Evolutionary conservation across 2,888 invertebrate species (phyloP).

Genomic region (Argyresthia goedartella): DNA sequence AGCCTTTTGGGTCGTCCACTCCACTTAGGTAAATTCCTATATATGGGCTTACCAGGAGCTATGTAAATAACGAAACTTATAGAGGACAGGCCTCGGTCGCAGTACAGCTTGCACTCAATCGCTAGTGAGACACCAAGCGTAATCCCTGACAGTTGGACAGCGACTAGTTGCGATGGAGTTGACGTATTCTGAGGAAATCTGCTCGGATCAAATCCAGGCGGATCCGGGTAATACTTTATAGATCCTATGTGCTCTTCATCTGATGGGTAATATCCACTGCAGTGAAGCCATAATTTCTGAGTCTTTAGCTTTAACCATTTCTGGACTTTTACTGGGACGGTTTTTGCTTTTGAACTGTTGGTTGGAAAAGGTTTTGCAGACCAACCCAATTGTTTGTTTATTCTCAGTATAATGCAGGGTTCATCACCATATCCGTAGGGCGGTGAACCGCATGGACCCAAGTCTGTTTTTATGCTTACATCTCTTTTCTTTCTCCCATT

Average conservation of each 20-base stretch:
- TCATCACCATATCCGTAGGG: conserved; percentile 49
- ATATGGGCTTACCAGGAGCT: too few species aligned
- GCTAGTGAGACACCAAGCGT: conserved; percentile 42
- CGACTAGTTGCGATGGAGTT: conserved; percentile 34
- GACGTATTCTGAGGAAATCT: conserved; percentile 31
- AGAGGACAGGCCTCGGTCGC: conserved; percentile 35
- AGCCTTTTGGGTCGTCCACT: too few species aligned
- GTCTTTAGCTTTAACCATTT: conserved; percentile 30
- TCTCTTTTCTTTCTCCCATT: conserved; percentile 20
- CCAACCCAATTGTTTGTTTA: conserved; percentile 48
- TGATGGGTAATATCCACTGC: conserved; percentile 39
- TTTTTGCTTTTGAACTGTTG: conserved; percentile 21
- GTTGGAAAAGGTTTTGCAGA: conserved; percentile 31
- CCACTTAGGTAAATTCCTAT: too few species aligned
- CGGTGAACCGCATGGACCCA: conserved; percentile 42
- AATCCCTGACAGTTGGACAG: conserved; percentile 44
- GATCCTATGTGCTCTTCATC: conserved; percentile 49
- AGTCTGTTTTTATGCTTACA: conserved; percentile 7
- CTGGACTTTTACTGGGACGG: conserved; percentile 31
- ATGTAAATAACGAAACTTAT: conserved; percentile 27
- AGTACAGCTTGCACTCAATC: conserved; percentile 50
- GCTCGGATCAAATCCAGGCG: conserved; percentile 45
- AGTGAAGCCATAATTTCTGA: conserved; percentile 43
- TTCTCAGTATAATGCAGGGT: conserved; percentile 48
- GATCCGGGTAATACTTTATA: conserved; percentile 47